These are phyloP conservation scores for Neolamprologus variostigma DNA, from an alignment of 2,113 vertebrate genomes.

Conservation along the genomic window DNA sequence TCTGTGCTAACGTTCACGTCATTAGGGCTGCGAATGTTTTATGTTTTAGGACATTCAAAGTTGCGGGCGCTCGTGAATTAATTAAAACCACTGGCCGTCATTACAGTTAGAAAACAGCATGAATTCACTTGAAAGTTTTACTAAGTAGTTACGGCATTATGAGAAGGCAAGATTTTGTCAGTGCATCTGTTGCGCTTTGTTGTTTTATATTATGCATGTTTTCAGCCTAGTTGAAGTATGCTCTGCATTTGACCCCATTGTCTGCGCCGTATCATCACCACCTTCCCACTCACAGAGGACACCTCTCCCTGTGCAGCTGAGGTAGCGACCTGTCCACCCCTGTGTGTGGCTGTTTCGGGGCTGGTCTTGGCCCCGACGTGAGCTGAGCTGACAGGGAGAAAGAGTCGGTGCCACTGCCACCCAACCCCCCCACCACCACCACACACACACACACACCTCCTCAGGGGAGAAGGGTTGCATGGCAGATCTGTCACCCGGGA, in stretches of 20 bases:
- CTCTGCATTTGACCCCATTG: conserved; percentile 44
- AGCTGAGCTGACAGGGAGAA: conserved; percentile 67
- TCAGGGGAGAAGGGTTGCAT: conserved; percentile 72
- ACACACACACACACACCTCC: conserved; percentile 4
- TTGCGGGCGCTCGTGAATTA: background rate
- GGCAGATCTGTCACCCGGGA: conserved; percentile 90
- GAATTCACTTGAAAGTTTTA: background rate
- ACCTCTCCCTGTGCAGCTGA: conserved; percentile 59
- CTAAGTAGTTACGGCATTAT: background rate
- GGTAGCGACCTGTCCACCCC: conserved; percentile 51
- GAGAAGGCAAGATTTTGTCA: background rate
- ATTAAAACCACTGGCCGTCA: background rate
- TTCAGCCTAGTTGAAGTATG: conserved; percentile 15
- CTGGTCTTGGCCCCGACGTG: conserved; percentile 46
- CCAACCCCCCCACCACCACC: background rate
- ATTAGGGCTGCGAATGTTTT: background rate
- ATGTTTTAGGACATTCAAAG: conserved; percentile 7
- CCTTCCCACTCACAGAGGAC: conserved; percentile 59
- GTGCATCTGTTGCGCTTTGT: background rate
- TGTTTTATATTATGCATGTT: conserved; percentile 8
- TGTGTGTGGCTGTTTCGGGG: conserved; percentile 39
- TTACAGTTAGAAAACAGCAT: background rate
- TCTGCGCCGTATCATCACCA: conserved; percentile 42
- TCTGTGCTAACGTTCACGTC: conserved; percentile 7
- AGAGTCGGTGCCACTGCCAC: conserved; percentile 48